These are phyloP conservation scores for Hycleus cichorii DNA, from an alignment of 1,140 invertebrate species.

Conservation along the genomic window DNA sequence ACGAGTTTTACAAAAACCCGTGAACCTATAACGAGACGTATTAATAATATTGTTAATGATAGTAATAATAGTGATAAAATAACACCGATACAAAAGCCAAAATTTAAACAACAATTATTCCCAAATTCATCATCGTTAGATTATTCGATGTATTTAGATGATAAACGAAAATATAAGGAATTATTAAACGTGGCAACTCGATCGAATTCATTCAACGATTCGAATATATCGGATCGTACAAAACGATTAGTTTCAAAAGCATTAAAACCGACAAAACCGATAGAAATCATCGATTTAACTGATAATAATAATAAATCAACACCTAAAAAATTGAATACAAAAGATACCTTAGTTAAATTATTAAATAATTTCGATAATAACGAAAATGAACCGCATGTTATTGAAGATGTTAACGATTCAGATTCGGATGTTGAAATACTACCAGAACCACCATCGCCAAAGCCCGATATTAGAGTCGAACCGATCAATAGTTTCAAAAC, in stretches of 20 bases:
- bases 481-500: slow-evolving; percentile 35
- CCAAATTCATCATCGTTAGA: slow-evolving; percentile 17
- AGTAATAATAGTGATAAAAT: slow-evolving; percentile 1
- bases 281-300: slow-evolving; percentile 10
- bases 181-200: slow-evolving; percentile 20
- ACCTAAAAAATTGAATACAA: slow-evolving; percentile 25
- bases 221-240: neutral
- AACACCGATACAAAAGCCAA: neutral
- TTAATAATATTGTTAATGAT: neutral
- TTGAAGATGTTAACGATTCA: slow-evolving; percentile 28
- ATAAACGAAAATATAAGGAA: slow-evolving; percentile 35
- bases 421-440: slow-evolving; percentile 35
- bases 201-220: slow-evolving; percentile 6
- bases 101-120: neutral
- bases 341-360: slow-evolving; percentile 34
- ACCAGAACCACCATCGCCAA: slow-evolving; percentile 34
- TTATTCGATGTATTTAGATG: slow-evolving; percentile 31
- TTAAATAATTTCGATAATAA: slow-evolving; percentile 24
- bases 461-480: slow-evolving; percentile 34
- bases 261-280: neutral
- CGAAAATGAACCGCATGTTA: slow-evolving; percentile 28
- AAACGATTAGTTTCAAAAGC: neutral
- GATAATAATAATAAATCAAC: slow-evolving; percentile 1
- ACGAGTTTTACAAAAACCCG: neutral
- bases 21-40: neutral